A percentile compares a stretch with the other conserved stretches of the same genome.
Conservation (phyloP, 2,888 invertebrate species). For the Tipula helvola region DNA sequence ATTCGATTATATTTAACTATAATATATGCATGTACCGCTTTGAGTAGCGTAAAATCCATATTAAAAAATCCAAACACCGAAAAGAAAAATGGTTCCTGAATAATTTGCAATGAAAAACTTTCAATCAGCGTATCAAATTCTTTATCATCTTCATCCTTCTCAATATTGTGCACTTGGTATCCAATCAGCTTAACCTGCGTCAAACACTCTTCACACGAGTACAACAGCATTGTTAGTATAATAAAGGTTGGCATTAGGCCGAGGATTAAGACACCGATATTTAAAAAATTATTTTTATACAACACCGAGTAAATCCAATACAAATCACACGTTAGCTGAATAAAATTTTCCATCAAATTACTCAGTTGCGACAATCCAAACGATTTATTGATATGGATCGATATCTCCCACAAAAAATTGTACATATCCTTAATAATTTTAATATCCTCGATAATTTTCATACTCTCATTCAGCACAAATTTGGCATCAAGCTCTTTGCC, state of each 20-base stretch:
- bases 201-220: conserved; percentile 11
- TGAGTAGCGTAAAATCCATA: conserved; percentile 18
- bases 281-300: conserved; percentile 12
- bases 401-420: conserved; percentile 17
- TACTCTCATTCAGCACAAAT: conserved; percentile 7
- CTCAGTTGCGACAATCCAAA: conserved; percentile 16
- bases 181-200: conserved; percentile 8
- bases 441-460: conserved; percentile 13
- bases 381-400: conserved; percentile 15
- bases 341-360: conserved; percentile 18
- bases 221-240: neutral
- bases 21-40: conserved; percentile 12
- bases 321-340: conserved; percentile 17
- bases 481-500: neutral
- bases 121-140: conserved; percentile 13
- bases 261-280: conserved; percentile 10
- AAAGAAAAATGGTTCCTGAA: conserved; percentile 17
- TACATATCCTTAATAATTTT: conserved; percentile 15
- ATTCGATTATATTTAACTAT: neutral
- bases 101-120: conserved; percentile 18
- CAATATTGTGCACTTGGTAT: conserved; percentile 11
- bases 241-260: conserved; percentile 9
- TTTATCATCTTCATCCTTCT: conserved; percentile 9
- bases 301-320: conserved; percentile 17
- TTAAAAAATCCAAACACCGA: conserved; percentile 18